Base-by-base conservation (phyloP, 2,113 vertebrate genomes). In the Trinectes maculatus region DNA sequence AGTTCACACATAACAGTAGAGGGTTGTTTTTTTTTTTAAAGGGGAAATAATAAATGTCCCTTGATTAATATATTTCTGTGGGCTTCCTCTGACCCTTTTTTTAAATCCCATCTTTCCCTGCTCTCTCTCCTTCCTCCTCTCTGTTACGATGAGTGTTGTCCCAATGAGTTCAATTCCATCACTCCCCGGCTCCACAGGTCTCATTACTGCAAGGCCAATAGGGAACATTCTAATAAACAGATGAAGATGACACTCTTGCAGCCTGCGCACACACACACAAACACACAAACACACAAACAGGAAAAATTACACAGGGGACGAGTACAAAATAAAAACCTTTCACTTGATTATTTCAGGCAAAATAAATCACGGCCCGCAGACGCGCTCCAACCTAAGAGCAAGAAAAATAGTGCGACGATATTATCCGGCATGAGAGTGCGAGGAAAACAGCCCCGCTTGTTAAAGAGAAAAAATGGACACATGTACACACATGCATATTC, bases 321-420 rank as follows among this genome's bases (percentile, higher is more conserved):
- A 58, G 46, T 5, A 57, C 53, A 69, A 84, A 87, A 87, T 75
- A 89, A 83, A 89, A 74, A 80, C 67, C 81, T 73, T 86, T 82
- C 82, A 80, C 68, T 86, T 82, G 84, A 85, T 89, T 87, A 76
- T 88, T 89, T 85, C 67, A 73, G 77, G 54, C 59, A 71, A 84
- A 85, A 89, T 85, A 85, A 89, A 88, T 88, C 59, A 63, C 69
- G 21, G 44, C 34, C 44, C 52, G 79, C 73, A 64, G 49, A 85
- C 83, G 70, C 72, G 39, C 60, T 74, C 55, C 40, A 37, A 66
- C 42, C 66, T 59, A 21, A 18, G 62, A 68, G 61, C 58, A 49
- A 60, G 66, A 69, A 62, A 74, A 80, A 77, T 58, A 43, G 57
- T 31, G 31, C 57, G 46, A 65, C 63, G 54, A 69, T 52, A 67